Evolutionary conservation across 2,113 vertebrate species (phyloP).

Genomic region (Tyrannus savana): DNA sequence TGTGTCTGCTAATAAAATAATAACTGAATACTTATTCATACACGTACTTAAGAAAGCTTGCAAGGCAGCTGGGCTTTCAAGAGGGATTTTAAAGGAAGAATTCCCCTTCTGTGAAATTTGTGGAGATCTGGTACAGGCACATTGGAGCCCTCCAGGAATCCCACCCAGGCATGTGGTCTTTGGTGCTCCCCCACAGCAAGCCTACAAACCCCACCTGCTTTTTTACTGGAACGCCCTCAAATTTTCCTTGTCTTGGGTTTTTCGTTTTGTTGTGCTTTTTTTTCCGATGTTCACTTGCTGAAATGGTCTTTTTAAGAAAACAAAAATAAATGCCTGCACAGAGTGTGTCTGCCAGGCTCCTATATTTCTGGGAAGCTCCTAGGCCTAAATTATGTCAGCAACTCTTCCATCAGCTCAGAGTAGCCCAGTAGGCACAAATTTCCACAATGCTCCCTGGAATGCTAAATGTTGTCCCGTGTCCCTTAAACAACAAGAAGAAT

Average conservation of each 20-base stretch:
- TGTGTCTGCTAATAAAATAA: not conserved
- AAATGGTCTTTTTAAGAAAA: not conserved
- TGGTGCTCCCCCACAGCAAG: not conserved
- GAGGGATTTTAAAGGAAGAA: not conserved
- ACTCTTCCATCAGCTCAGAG: not conserved
- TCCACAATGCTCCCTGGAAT: not conserved
- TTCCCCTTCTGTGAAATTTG: not conserved
- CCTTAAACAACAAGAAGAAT: not conserved
- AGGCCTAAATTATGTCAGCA: not conserved
- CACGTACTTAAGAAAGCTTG: not conserved
- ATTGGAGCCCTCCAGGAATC: not conserved
- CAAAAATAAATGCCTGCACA: too few species aligned
- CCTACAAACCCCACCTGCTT: not conserved
- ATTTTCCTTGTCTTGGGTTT: rapidly evolving
- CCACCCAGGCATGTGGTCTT: not conserved
- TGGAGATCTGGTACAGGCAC: rapidly evolving
- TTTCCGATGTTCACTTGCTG: not conserved
- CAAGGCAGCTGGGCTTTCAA: not conserved
- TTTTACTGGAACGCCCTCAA: not conserved
- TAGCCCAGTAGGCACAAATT: not conserved
- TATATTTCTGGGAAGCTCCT: not conserved
- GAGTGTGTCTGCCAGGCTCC: not conserved
- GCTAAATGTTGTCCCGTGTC: not conserved
- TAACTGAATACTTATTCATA: not conserved
- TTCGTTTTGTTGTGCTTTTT: rapidly evolving